These are phyloP conservation scores for Ptychoptera contaminata DNA, from an alignment of 2,888 invertebrate species.

Conservation along the genomic window DNA sequence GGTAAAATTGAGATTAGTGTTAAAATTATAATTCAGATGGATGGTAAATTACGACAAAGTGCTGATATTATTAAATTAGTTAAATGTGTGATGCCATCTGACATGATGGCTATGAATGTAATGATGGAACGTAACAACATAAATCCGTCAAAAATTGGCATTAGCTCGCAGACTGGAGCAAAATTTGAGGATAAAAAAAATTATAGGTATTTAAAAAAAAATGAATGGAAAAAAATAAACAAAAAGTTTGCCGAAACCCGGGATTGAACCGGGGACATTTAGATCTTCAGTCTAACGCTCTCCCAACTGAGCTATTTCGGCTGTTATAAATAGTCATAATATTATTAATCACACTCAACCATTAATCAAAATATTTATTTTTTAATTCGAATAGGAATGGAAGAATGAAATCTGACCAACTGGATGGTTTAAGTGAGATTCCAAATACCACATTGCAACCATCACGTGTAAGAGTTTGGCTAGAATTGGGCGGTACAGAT, in stretches of 20 bases:
- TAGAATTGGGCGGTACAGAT: slow-evolving; percentile 39
- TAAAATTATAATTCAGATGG: slow-evolving; percentile 57
- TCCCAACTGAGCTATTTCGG: slow-evolving; percentile 72
- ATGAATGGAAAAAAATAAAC: slow-evolving; percentile 4
- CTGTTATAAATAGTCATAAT: slow-evolving; percentile 21
- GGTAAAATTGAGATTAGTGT: slow-evolving; percentile 44
- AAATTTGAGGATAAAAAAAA: slow-evolving; percentile 1
- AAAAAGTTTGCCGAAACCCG: slow-evolving; percentile 14
- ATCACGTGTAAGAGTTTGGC: slow-evolving; percentile 51
- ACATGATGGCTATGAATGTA: slow-evolving; percentile 23
- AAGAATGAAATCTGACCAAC: slow-evolving; percentile 38
- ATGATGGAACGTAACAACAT: not conserved
- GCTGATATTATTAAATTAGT: slow-evolving; percentile 51
- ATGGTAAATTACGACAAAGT: slow-evolving; percentile 53
- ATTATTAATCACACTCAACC: slow-evolving; percentile 19
- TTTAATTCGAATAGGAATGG: slow-evolving; percentile 33
- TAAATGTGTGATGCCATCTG: slow-evolving; percentile 34
- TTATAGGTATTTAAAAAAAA: slow-evolving; percentile 3
- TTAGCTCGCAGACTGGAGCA: no score
- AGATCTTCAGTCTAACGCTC: slow-evolving; percentile 66
- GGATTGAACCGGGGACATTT: slow-evolving; percentile 59
- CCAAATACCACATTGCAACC: slow-evolving; percentile 14
- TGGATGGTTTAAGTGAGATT: not conserved
- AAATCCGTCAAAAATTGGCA: no score
- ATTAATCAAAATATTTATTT: slow-evolving; percentile 10